Evolutionary conservation across 2,797 vertebrate species (phyloP).

Genomic region (Nothura maculosa): DNA sequence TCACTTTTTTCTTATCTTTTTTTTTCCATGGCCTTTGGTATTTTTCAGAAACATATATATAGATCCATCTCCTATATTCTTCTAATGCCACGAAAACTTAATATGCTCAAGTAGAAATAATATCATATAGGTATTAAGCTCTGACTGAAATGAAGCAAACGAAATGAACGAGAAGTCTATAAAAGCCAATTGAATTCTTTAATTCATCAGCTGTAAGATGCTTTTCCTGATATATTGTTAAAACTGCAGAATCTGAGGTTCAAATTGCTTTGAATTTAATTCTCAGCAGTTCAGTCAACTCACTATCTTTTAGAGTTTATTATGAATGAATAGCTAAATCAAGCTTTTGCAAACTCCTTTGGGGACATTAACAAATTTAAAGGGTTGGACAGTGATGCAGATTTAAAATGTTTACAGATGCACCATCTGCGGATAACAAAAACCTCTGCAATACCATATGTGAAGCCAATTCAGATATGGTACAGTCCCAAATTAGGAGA

Average conservation of each 20-base stretch:
- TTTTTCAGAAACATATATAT: background rate
- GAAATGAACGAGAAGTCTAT: background rate
- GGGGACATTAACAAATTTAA: background rate
- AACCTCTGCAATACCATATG: slow-evolving; percentile 3
- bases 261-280: background rate
- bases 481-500: background rate
- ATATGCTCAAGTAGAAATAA: background rate
- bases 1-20: background rate
- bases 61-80: background rate
- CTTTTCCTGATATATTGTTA: background rate
- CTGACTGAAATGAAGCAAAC: background rate
- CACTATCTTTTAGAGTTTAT: background rate
- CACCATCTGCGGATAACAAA: slow-evolving; percentile 30
- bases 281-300: background rate
- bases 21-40: background rate
- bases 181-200: background rate
- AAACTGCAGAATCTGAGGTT: background rate
- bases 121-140: background rate
- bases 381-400: background rate
- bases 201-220: background rate
- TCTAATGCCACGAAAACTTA: background rate
- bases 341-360: background rate
- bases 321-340: background rate
- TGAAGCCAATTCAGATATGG: background rate
- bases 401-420: slow-evolving; percentile 14